These are phyloP conservation scores for Eumaeus atala DNA, from an alignment of 1,140 invertebrate species.

Conservation along the genomic window DNA sequence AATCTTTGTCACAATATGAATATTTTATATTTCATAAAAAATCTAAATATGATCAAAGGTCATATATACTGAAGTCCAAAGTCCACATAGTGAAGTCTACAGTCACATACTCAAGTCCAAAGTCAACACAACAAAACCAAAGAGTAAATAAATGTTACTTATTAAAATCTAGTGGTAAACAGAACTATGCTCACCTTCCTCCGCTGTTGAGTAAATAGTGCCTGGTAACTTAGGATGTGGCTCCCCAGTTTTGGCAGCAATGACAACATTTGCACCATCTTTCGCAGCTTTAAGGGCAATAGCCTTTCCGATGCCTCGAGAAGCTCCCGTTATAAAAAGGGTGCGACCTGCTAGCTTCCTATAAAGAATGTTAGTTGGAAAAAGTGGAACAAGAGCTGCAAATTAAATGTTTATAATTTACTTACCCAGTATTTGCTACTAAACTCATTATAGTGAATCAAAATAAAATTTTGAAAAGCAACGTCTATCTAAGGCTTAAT, in stretches of 20 bases:
- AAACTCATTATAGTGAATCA: conserved; percentile 51
- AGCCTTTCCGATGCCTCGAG: conserved; percentile 96
- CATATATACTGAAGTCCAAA: conserved; percentile 28
- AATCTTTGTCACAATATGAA: no score
- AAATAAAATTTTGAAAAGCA: conserved; percentile 10
- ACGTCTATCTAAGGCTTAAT: no score
- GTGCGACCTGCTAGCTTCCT: conserved; percentile 94
- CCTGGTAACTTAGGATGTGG: conserved; percentile 98
- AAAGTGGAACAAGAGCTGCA: conserved; percentile 30
- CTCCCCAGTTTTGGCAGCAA: conserved; percentile 97
- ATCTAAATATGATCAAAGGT: not conserved
- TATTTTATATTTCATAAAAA: not conserved
- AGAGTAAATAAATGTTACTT: not conserved
- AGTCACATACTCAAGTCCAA: conserved; percentile 25
- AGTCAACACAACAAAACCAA: conserved; percentile 26
- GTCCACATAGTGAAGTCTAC: conserved; percentile 23
- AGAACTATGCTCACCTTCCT: conserved; percentile 85
- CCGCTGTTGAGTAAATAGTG: conserved; percentile 96
- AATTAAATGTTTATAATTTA: conserved; percentile 12
- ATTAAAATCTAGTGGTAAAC: not conserved
- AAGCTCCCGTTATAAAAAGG: conserved; percentile 96
- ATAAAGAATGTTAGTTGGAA: conserved; percentile 30
- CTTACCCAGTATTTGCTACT: conserved; percentile 67
- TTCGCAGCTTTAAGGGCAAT: conserved; percentile 95
- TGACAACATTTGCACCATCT: conserved; percentile 96